phyloP scores from a whole-genome alignment of 2,888 invertebrate genomes.

The Eupithecia vulgata region DNA sequence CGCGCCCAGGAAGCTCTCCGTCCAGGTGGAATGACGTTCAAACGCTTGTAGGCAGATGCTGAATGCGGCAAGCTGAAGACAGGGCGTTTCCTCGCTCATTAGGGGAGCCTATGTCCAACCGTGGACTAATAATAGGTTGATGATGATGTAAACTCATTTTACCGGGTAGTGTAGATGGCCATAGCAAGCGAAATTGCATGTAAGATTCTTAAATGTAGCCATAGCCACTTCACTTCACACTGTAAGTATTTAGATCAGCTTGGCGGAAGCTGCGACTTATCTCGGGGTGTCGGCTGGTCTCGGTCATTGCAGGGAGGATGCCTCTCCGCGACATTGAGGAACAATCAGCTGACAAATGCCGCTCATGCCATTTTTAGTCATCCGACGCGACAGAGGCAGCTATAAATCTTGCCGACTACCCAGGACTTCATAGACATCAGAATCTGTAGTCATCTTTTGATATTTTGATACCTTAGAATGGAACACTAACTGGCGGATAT shows the following conservation, averaged over 20 bases:
- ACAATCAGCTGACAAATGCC: slow-evolving; percentile 64
- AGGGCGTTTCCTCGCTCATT: not conserved
- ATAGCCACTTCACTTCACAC: not conserved
- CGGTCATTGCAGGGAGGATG: slow-evolving; percentile 74
- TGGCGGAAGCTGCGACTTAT: slow-evolving; percentile 76
- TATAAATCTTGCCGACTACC: slow-evolving; percentile 10
- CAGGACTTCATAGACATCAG: slow-evolving; percentile 7
- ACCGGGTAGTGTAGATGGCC: no score
- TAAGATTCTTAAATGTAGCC: no score
- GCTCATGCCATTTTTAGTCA: slow-evolving; percentile 38
- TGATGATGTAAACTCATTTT: no score
- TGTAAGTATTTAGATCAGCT: not conserved
- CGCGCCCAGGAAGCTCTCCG: no score
- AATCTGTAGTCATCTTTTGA: slow-evolving; percentile 1
- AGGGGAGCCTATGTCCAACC: no score
- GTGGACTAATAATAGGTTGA: no score
- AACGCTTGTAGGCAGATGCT: no score
- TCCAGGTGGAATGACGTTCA: no score
- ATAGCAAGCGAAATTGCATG: not conserved
- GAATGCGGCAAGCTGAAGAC: not conserved
- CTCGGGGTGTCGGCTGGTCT: slow-evolving; percentile 55
- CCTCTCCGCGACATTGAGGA: slow-evolving; percentile 76
- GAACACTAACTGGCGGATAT: not conserved
- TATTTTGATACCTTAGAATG: not conserved
- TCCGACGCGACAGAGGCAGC: slow-evolving; percentile 5